Conservation (phyloP, 2,888 invertebrate species). For the Hydroisotoma schaefferi region DNA sequence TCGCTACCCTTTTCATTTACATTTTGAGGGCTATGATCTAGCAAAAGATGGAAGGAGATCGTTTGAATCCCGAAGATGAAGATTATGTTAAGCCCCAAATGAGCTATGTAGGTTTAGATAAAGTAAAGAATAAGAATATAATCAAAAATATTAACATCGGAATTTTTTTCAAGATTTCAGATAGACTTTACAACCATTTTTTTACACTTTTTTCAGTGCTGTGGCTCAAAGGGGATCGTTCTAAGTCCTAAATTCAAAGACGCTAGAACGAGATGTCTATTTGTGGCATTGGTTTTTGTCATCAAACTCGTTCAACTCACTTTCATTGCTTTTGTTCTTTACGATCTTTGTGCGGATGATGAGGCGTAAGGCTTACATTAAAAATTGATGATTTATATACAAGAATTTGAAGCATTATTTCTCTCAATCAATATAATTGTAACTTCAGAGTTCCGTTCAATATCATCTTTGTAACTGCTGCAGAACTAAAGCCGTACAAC, state of each 20-base stretch:
- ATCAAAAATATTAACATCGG: not conserved
- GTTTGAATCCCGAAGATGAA: slow-evolving; percentile 20
- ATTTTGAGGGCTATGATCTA: not conserved
- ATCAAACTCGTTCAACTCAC: slow-evolving; percentile 26
- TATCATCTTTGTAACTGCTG: slow-evolving; percentile 20
- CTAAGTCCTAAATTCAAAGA: slow-evolving; percentile 20
- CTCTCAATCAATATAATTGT: not conserved
- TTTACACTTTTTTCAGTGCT: slow-evolving; percentile 19
- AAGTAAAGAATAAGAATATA: not conserved
- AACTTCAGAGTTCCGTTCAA: slow-evolving; percentile 21
- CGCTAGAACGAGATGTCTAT: slow-evolving; percentile 26
- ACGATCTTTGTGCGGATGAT: slow-evolving; percentile 29
- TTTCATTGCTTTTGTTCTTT: slow-evolving; percentile 18
- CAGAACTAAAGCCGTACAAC: slow-evolving; percentile 31
- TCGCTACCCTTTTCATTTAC: no score
- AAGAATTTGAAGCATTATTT: not conserved
- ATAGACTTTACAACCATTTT: not conserved
- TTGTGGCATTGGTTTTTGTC: slow-evolving; percentile 29
- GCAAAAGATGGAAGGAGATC: slow-evolving; percentile 26
- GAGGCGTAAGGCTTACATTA: slow-evolving; percentile 23
- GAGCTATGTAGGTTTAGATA: slow-evolving; percentile 25
- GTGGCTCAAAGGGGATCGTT: slow-evolving; percentile 23
- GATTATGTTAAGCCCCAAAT: slow-evolving; percentile 30
- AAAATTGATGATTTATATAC: not conserved
- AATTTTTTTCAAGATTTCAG: not conserved